phyloP scores from a whole-genome alignment of 2,113 vertebrate species.

The Heterochromis multidens region DNA sequence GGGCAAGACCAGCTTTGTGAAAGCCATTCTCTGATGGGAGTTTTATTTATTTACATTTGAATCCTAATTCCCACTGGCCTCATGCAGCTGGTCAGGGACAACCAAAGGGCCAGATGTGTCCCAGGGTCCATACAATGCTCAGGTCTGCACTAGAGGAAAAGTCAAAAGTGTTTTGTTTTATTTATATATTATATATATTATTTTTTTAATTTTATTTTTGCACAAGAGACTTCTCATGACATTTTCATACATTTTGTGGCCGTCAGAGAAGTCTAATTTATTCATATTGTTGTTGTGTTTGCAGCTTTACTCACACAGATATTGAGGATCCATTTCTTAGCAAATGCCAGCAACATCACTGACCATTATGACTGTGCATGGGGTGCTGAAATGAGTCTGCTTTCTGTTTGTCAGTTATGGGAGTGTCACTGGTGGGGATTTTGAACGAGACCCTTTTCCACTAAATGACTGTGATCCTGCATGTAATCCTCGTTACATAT shows the following conservation, averaged over 20 bases:
- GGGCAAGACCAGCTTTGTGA: background rate
- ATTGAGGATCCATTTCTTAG: background rate
- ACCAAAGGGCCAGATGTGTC: too few species aligned
- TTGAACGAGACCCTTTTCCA: slow-evolving; percentile 37
- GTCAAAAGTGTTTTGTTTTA: too few species aligned
- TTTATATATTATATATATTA: too few species aligned
- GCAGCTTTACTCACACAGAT: background rate
- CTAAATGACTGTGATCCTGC: slow-evolving; percentile 55
- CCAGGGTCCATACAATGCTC: background rate
- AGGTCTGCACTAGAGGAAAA: background rate
- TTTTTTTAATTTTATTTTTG: too few species aligned
- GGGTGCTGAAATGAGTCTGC: slow-evolving; percentile 30
- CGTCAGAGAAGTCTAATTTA: background rate
- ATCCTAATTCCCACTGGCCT: background rate
- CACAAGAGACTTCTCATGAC: background rate
- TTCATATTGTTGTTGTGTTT: background rate
- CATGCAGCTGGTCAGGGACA: too few species aligned
- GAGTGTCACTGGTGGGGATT: slow-evolving; percentile 58
- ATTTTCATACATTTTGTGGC: background rate
- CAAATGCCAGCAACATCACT: background rate
- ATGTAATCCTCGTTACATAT: background rate
- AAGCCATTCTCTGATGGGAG: background rate
- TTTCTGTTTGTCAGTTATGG: slow-evolving; percentile 47
- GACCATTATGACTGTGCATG: slow-evolving; percentile 32
- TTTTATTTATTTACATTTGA: background rate